Evolutionary conservation across 2,113 vertebrate genomes (phyloP).

Genomic region (Barbus barbus): DNA sequence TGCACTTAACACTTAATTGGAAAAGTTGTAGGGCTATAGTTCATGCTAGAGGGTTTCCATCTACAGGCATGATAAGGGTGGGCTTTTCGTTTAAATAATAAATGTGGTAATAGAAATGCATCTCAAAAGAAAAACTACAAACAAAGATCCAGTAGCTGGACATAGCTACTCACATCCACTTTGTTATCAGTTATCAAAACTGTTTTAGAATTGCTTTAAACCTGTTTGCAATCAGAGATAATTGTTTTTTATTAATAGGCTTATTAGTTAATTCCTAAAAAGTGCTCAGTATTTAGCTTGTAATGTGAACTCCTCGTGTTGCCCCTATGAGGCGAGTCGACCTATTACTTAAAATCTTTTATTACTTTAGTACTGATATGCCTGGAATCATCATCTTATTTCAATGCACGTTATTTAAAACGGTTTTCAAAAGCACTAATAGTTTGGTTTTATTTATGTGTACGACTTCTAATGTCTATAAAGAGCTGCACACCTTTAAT

Average conservation of each 20-base stretch:
- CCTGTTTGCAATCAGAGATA: background rate
- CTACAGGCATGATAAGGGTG: background rate
- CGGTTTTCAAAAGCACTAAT: background rate
- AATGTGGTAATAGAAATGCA: background rate
- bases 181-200: background rate
- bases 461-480: background rate
- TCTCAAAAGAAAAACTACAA: background rate
- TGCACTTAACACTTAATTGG: background rate
- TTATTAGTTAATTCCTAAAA: background rate
- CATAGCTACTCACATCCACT: background rate
- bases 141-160: background rate
- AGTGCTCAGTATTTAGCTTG: background rate
- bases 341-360: background rate
- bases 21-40: slow-evolving; percentile 16
- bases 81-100: background rate
- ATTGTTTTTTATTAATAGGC: background rate
- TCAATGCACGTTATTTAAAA: background rate
- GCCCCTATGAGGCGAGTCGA: background rate
- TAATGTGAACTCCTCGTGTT: background rate
- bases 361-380: background rate
- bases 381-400: background rate
- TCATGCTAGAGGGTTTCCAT: background rate
- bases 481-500: background rate
- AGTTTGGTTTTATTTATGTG: background rate
- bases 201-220: background rate